Conservation (phyloP, 2,113 vertebrate genomes). For the Alces alces region DNA sequence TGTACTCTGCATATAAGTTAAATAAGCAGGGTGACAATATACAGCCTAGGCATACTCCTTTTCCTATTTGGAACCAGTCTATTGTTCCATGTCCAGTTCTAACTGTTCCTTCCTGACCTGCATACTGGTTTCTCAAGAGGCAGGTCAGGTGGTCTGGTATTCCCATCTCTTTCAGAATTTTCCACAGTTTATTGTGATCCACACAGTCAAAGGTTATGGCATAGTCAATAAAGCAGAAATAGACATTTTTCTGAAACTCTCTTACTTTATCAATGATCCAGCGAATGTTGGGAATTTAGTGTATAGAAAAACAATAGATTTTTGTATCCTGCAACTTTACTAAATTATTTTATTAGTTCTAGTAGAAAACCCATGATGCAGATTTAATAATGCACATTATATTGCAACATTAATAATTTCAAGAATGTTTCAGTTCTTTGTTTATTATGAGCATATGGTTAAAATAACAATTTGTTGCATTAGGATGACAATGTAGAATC, state of each 20-base stretch:
- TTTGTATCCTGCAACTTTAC: neutral
- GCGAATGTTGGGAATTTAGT: neutral
- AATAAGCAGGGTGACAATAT: neutral
- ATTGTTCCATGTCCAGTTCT: neutral
- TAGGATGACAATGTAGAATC: neutral
- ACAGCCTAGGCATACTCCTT: neutral
- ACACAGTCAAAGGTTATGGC: neutral
- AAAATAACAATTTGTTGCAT: neutral
- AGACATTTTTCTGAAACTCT: neutral
- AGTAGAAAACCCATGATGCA: neutral
- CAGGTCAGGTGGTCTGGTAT: neutral
- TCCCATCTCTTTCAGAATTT: neutral
- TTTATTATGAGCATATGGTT: neutral
- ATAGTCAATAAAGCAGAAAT: neutral
- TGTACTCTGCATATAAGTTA: neutral
- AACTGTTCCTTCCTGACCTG: neutral
- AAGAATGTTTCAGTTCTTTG: neutral
- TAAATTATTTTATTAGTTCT: neutral
- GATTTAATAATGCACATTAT: neutral
- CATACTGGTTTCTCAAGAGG: neutral
- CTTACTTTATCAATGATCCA: neutral
- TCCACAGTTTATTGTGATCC: neutral
- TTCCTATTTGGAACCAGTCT: neutral
- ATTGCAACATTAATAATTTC: neutral
- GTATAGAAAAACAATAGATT: neutral